Evolutionary conservation across 1,140 invertebrate genomes (phyloP), one percentile per base, ranked within the genome.

Genomic region (Tetragnatha versicolor): DNA sequence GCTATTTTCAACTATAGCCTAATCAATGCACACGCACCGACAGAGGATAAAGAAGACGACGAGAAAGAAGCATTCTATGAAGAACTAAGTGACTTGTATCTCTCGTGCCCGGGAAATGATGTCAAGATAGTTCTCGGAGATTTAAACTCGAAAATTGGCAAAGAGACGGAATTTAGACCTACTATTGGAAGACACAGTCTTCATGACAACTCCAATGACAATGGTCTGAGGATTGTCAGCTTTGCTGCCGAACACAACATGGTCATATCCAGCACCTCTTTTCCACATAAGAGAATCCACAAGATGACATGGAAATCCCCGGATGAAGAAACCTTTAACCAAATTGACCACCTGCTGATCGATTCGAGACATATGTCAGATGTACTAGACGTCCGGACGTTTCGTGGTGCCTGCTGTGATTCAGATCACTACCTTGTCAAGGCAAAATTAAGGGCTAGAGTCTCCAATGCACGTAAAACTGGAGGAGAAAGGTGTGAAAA

Each of bases 1-100:
- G 17, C 47, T 51, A 51, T 51, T n/a, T 51, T 51, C n/a, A 51
- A 51, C n/a, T 51, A 58, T 58, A 58, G 53, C 53, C 53, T 58
- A 58, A 58, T 58, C 25, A 58, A 25, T 63, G 60, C 39, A 25
- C 60, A 63, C 10, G 60, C 31, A 35, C 37, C 10, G 25, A 63
- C 60, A 63, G 60, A 63, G 25, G 33, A 63, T 37, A 42, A 63
- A 63, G 60, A 35, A 37, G 60, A 63, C 20, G 33, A 63, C 22
- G 29, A 35, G 22, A 63, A 63, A 37, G 60, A 60, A 60, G 55
- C 25, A 4, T 37, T 63, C n/a, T 39, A 37, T 63, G 29, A 35
- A 37, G 37, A 35, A 63, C 29, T 63, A 12, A 35, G 39, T 12
- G 12, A 60, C 25, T 12, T 33, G 25, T 60, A 60, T 20, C 12